phyloP scores from a whole-genome alignment of 2,888 invertebrate species.

The Athalia circularis region DNA sequence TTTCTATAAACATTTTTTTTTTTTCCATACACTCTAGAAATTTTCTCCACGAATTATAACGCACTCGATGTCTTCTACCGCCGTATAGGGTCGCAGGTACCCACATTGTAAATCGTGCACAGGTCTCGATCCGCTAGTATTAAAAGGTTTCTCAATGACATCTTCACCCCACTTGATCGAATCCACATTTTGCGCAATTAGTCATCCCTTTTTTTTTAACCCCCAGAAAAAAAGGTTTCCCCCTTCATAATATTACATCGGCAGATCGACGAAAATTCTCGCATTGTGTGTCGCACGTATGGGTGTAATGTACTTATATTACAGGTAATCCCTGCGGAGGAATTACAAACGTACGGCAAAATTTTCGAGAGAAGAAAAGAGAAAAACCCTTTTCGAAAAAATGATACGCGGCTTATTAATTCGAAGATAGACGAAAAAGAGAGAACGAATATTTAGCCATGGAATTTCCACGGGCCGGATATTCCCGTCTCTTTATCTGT shows the following conservation, averaged over 20 bases:
- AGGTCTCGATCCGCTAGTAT: constrained; percentile 26
- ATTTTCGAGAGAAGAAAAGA: no score
- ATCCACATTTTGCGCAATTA: constrained; percentile 31
- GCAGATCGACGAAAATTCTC: not conserved
- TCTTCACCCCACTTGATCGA: constrained; percentile 44
- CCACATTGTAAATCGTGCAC: not conserved
- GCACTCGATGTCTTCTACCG: no score
- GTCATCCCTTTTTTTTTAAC: constrained; percentile 19
- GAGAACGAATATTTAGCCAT: not conserved
- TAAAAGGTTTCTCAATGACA: constrained; percentile 31
- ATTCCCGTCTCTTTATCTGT: constrained; percentile 57
- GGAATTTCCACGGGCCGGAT: not conserved
- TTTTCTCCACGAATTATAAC: no score
- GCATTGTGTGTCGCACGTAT: not conserved
- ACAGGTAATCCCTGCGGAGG: no score
- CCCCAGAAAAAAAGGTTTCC: not conserved
- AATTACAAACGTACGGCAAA: no score
- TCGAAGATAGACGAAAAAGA: no score
- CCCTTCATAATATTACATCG: not conserved
- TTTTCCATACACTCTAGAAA: not conserved
- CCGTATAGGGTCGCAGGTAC: not conserved
- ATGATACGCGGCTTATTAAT: no score
- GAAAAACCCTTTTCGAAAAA: no score
- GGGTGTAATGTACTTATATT: no score
- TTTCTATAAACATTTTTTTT: not conserved